Evolutionary conservation across 2,888 invertebrate species (phyloP).

Genomic region (Teinopalpus imperialis): DNA sequence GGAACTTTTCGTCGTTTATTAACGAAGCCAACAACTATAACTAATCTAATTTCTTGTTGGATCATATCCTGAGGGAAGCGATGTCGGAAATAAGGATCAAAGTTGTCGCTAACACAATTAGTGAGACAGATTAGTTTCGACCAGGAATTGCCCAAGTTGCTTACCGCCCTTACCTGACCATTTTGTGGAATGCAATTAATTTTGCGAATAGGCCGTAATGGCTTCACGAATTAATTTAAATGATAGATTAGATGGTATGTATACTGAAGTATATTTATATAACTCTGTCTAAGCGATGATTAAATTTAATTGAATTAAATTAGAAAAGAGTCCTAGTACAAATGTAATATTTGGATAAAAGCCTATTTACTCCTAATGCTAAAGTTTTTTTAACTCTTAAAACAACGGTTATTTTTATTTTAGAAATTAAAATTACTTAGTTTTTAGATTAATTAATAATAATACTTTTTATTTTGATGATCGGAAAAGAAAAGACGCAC

Average conservation of each 20-base stretch:
- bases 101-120: conserved; percentile 80
- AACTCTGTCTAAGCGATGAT: no score
- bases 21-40: conserved; percentile 74
- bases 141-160: conserved; percentile 48
- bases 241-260: conserved; percentile 16
- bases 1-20: conserved; percentile 55
- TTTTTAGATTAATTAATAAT: no score
- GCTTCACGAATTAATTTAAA: conserved; percentile 28
- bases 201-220: conserved; percentile 31
- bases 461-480: no score
- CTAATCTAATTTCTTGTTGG: conserved; percentile 76
- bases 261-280: no score
- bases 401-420: no score
- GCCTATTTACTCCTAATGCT: no score
- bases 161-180: conserved; percentile 55
- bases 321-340: no score
- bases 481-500: no score
- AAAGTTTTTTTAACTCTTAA: no score
- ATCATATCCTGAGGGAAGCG: conserved; percentile 72
- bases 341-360: no score
- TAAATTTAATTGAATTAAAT: no score
- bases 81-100: conserved; percentile 62
- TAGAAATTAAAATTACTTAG: no score
- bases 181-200: conserved; percentile 61
- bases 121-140: conserved; percentile 76